These are phyloP conservation scores for Phoeniculus purpureus DNA, from an alignment of 2,797 vertebrate species.

Conservation along the genomic window DNA sequence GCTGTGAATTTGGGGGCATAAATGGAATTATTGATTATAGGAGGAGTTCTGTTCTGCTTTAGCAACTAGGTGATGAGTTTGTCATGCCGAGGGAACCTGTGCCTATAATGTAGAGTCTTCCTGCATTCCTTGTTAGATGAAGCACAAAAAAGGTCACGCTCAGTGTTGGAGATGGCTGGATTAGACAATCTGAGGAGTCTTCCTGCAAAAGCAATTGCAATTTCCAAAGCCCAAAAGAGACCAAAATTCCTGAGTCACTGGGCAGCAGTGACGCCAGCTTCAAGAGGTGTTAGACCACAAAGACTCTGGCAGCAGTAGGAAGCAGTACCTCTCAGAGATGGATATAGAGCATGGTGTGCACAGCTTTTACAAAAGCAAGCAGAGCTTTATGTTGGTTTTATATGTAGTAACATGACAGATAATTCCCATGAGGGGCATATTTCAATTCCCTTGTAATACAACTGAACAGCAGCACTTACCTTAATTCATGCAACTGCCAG, in stretches of 20 bases:
- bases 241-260: neutral
- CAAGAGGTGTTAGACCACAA: neutral
- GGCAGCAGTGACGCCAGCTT: neutral
- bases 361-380: neutral
- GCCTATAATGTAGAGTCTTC: neutral
- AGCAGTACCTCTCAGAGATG: neutral
- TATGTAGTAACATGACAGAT: slow-evolving; percentile 9
- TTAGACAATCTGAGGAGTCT: neutral
- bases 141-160: neutral
- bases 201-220: neutral
- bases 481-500: slow-evolving; percentile 59
- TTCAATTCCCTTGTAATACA: slow-evolving; percentile 57
- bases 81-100: accelerated
- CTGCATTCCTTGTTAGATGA: neutral
- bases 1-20: neutral
- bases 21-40: neutral
- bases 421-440: slow-evolving; percentile 17
- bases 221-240: neutral
- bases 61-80: neutral
- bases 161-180: neutral
- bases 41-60: neutral
- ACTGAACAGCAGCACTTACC: slow-evolving; percentile 60
- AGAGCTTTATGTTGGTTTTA: neutral
- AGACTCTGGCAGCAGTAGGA: neutral
- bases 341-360: neutral